These are phyloP conservation scores for Limnephilus marmoratus DNA, from an alignment of 2,888 invertebrate species.

Conservation along the genomic window DNA sequence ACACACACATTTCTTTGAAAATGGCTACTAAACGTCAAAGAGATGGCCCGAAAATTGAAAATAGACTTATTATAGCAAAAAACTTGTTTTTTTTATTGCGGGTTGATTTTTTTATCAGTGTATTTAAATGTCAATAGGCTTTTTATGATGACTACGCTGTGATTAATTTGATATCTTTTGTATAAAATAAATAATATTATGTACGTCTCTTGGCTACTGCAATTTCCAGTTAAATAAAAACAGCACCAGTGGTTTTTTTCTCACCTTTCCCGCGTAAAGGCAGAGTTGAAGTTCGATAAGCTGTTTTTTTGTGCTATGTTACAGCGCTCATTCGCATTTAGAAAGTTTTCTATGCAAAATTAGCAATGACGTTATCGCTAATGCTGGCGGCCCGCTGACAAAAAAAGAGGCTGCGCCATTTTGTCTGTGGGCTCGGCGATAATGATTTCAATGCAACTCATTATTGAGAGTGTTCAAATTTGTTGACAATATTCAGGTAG, in stretches of 20 bases:
- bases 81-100: no score
- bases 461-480: neutral
- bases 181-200: neutral
- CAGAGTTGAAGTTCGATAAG: neutral
- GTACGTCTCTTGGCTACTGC: neutral
- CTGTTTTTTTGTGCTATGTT: constrained; percentile 4
- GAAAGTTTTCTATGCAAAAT: constrained; percentile 37
- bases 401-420: constrained; percentile 24
- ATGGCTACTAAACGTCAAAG: no score
- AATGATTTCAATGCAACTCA: neutral
- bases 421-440: neutral
- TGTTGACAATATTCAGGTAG: no score
- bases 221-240: neutral
- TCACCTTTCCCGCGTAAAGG: neutral
- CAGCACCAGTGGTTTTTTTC: neutral
- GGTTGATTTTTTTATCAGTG: neutral
- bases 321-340: neutral
- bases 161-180: neutral
- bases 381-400: constrained; percentile 4
- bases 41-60: no score
- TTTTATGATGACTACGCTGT: neutral
- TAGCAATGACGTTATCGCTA: constrained; percentile 34
- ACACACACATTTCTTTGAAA: no score
- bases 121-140: no score
- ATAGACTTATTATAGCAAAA: no score